A percentile compares a stretch with the other conserved stretches of the same genome.
Evolutionary conservation across 2,888 invertebrate genomes (phyloP).

Genomic region (Anticlea derivata): DNA sequence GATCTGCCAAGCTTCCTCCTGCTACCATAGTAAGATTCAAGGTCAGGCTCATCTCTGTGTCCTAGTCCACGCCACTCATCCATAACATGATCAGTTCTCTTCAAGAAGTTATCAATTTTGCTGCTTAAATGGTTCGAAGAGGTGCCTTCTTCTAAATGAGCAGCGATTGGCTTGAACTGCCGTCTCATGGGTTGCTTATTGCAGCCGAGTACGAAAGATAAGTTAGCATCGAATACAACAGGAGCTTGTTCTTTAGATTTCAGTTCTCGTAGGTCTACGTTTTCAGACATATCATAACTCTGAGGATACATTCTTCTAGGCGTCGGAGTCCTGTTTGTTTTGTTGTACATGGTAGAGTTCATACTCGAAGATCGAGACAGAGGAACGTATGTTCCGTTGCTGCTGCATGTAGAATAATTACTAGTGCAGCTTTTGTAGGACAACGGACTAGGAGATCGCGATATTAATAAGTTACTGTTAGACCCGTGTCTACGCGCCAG

Average conservation of each 20-base stretch:
- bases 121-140: conserved; percentile 89
- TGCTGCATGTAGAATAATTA: conserved; percentile 77
- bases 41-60: conserved; percentile 80
- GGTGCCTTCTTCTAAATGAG: conserved; percentile 89
- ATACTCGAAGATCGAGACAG: conserved; percentile 73
- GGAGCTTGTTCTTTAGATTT: conserved; percentile 88
- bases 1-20: conserved; percentile 84
- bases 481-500: conserved; percentile 72
- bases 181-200: conserved; percentile 88
- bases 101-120: conserved; percentile 91
- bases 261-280: conserved; percentile 83
- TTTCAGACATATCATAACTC: conserved; percentile 70
- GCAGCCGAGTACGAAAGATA: conserved; percentile 90
- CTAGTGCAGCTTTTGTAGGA: conserved; percentile 72
- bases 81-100: conserved; percentile 93
- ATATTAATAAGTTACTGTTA: conserved; percentile 56
- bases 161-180: conserved; percentile 88
- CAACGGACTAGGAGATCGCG: conserved; percentile 85
- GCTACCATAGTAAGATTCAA: conserved; percentile 55
- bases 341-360: conserved; percentile 65
- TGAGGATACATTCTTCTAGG: conserved; percentile 89
- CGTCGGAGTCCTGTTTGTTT: conserved; percentile 75
- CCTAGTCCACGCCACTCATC: conserved; percentile 92
- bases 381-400: conserved; percentile 71
- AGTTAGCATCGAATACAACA: conserved; percentile 91